These are phyloP conservation scores for Calliopum simillimum DNA, from an alignment of 2,888 invertebrate genomes.

Conservation along the genomic window DNA sequence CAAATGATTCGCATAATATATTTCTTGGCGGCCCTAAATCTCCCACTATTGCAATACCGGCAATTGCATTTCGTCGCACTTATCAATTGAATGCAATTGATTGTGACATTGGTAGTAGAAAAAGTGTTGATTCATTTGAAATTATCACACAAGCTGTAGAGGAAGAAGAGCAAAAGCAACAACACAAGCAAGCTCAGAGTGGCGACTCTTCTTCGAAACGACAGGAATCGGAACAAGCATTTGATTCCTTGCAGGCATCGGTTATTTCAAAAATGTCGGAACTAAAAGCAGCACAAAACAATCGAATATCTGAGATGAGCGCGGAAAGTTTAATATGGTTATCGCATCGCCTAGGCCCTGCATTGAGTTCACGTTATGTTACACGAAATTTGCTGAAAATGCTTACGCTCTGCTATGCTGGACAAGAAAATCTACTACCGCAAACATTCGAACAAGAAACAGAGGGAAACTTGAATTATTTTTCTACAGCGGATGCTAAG, in stretches of 20 bases:
- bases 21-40: slow-evolving; percentile 67
- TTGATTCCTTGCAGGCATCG: slow-evolving; percentile 63
- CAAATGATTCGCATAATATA: slow-evolving; percentile 45
- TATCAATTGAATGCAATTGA: slow-evolving; percentile 72
- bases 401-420: slow-evolving; percentile 93
- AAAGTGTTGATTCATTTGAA: slow-evolving; percentile 68
- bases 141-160: slow-evolving; percentile 56
- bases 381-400: slow-evolving; percentile 93
- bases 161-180: slow-evolving; percentile 42
- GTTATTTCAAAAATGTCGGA: slow-evolving; percentile 64
- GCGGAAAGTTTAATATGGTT: slow-evolving; percentile 91
- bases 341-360: slow-evolving; percentile 92
- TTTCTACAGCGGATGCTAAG: slow-evolving; percentile 74
- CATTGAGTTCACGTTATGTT: slow-evolving; percentile 90
- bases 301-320: slow-evolving; percentile 86
- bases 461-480: slow-evolving; percentile 70
- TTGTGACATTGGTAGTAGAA: slow-evolving; percentile 75
- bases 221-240: slow-evolving; percentile 45
- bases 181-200: slow-evolving; percentile 9
- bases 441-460: slow-evolving; percentile 62
- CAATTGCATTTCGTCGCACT: slow-evolving; percentile 62
- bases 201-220: not conserved
- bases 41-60: slow-evolving; percentile 81
- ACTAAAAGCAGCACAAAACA: slow-evolving; percentile 62
- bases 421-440: slow-evolving; percentile 78